phyloP scores from a whole-genome alignment of 2,113 vertebrate species.

The Tyrannus savana region DNA sequence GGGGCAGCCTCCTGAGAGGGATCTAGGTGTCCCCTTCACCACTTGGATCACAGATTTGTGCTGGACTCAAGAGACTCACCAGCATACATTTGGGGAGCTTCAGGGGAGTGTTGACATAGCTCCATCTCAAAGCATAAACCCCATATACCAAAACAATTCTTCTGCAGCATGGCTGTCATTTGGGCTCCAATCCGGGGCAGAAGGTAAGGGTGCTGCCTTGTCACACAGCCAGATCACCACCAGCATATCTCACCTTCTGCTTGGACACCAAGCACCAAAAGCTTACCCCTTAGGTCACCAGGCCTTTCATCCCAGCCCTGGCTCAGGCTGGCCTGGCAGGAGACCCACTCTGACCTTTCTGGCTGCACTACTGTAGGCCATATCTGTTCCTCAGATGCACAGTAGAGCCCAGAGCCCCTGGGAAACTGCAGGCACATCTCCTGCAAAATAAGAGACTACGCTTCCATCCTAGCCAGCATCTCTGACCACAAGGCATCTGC shows the following conservation, averaged over 20 bases:
- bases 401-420: neutral
- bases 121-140: neutral
- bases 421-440: accelerated
- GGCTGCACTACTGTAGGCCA: neutral
- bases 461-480: neutral
- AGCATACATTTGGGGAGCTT: neutral
- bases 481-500: neutral
- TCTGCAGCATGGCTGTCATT: neutral
- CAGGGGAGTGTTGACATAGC: neutral
- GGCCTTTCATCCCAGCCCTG: neutral
- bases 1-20: neutral
- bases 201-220: neutral
- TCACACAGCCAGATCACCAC: neutral
- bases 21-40: accelerated
- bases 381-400: neutral
- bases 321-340: neutral
- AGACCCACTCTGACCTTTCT: neutral
- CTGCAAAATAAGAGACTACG: neutral
- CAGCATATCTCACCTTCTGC: neutral
- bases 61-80: neutral
- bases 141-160: neutral
- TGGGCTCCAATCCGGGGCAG: neutral
- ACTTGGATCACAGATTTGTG: neutral
- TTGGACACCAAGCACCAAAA: neutral
- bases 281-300: neutral